Base-by-base conservation (phyloP, 92 coral and sea anemone species). In the Palythoa grandiflora region DNA sequence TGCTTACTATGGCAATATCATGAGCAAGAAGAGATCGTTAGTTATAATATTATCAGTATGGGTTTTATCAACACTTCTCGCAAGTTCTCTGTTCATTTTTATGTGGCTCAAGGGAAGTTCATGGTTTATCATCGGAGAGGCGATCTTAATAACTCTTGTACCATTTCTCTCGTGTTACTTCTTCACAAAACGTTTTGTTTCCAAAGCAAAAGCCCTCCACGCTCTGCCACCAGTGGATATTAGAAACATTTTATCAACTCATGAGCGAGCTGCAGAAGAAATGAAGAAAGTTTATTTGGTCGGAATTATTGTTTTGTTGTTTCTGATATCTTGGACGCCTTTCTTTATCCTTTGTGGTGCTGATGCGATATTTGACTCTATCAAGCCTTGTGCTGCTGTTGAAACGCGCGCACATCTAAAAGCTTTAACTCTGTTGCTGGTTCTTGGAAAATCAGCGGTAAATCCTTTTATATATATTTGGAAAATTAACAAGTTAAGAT, bases 1-100 rank as follows among this genome's bases (percentile, higher is more conserved):
- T 65, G 5, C 65, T 2, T 3, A 63, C 54, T 81, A 65, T 17
- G 40, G 51, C 47, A 47, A 44, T 9, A 81, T 81, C 9, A 81
- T 81, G 86, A 81, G 11, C 47, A 81, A 66, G 86, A 81, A 53
- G 38, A 68, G 75, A 68, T 8, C 75, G 75, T 20, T 21, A 8
- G 19, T 40, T 40, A 52, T 39, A 40, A 40, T 81, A 9, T 51
- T 66, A 20, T 19, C 47, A 81, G 66, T 81, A 39, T 81, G 86
- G 86, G 10, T 66, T 66, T 48, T 81, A 81, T 66, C 86, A 44
- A 81, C 86, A 39, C 16, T 81, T 50, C 75, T 81, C n/a, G 86
- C 86, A 81, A 68, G 86, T 39, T 66, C 75, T 63, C 47, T 61
- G 14, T 48, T 40, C 50, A 71, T 66, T 44, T 65, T 47, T 21